phyloP scores from a whole-genome alignment of 2,888 invertebrate genomes.

The Lissonota sp. region DNA sequence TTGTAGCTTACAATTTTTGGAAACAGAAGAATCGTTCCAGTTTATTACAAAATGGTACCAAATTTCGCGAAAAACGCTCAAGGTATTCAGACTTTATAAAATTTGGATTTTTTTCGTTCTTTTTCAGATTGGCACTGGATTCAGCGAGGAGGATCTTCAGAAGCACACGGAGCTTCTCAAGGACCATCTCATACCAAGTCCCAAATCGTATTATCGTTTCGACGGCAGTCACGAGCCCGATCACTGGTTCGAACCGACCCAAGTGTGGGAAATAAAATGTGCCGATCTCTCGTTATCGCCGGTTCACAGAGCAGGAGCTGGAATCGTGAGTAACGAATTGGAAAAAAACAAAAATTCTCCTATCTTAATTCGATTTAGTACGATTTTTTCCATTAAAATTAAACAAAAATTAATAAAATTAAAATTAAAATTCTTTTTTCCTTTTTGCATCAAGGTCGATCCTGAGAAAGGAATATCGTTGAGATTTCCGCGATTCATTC shows the following conservation, averaged over 20 bases:
- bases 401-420: not conserved
- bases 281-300: slow-evolving; percentile 99
- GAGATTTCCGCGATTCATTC: slow-evolving; percentile 96
- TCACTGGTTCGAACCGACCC: slow-evolving; percentile 94
- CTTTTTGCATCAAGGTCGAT: slow-evolving; percentile 87
- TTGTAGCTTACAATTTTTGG: slow-evolving; percentile 21
- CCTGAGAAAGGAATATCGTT: slow-evolving; percentile 96
- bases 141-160: slow-evolving; percentile 95
- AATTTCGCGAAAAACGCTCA: not conserved
- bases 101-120: not conserved
- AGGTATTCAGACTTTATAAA: not conserved
- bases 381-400: not conserved
- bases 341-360: not conserved
- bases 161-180: slow-evolving; percentile 91
- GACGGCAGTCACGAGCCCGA: slow-evolving; percentile 91
- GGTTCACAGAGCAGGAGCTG: slow-evolving; percentile 94
- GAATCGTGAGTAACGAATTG: slow-evolving; percentile 87
- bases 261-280: slow-evolving; percentile 98
- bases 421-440: slow-evolving; percentile 41
- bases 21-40: not conserved
- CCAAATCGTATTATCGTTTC: slow-evolving; percentile 93
- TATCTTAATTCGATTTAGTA: not conserved
- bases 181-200: slow-evolving; percentile 89
- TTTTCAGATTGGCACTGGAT: slow-evolving; percentile 94
- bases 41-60: no score